Percentiles rank a stretch among this genome's conserved stretches.
Evolutionary conservation across 1,140 invertebrate genomes (phyloP).

Genomic region (Rhysida immarginata): DNA sequence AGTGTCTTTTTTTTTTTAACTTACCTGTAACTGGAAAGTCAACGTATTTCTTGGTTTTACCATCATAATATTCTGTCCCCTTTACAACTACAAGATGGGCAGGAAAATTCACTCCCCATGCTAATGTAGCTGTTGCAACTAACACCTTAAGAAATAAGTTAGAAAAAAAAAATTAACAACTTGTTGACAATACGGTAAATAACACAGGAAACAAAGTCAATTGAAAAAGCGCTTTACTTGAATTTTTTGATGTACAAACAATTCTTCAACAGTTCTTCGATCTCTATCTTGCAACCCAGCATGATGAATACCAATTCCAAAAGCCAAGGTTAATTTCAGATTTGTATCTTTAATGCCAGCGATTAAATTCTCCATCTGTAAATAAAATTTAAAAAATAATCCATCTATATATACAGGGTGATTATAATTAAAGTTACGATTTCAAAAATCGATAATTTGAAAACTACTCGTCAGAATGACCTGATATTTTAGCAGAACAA

Average conservation of each 20-base stretch:
- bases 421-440: no score
- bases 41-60: constrained; percentile 88
- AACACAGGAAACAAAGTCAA: not conserved
- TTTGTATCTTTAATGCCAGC: constrained; percentile 62
- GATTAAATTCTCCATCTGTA: constrained; percentile 37
- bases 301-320: constrained; percentile 98
- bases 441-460: no score
- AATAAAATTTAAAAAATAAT: not conserved
- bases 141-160: constrained; percentile 49
- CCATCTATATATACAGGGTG: no score
- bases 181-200: constrained; percentile 37
- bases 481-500: no score
- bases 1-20: no score
- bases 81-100: constrained; percentile 69
- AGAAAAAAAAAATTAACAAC: not conserved
- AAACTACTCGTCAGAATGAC: no score
- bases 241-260: constrained; percentile 95
- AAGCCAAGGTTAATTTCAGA: constrained; percentile 82
- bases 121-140: constrained; percentile 90
- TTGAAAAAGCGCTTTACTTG: constrained; percentile 43
- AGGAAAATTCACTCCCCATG: constrained; percentile 98
- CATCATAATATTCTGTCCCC: constrained; percentile 97
- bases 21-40: constrained; percentile 98
- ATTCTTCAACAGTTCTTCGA: constrained; percentile 75
- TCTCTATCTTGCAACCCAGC: constrained; percentile 87